Conservation (phyloP, 2,797 vertebrate genomes). For the Falco novaeseelandiae region DNA sequence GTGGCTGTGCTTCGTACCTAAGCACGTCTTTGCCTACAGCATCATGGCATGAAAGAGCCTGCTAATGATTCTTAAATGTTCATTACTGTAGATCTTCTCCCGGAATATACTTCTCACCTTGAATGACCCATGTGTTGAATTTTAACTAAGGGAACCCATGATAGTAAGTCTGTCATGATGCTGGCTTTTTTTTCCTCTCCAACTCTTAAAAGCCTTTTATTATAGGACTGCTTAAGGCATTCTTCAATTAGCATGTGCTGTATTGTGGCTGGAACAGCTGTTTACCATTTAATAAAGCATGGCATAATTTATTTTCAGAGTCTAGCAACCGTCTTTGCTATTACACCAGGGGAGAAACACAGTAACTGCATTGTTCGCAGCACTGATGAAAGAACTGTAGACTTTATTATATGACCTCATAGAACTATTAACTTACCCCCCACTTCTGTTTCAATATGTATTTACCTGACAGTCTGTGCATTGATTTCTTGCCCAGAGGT, state of each 20-base stretch:
- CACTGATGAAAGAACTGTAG: conserved; percentile 50
- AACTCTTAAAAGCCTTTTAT: conserved; percentile 81
- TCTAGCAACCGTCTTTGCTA: conserved; percentile 50
- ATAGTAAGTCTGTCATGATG: conserved; percentile 58
- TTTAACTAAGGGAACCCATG: conserved; percentile 57
- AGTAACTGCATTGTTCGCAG: conserved; percentile 37
- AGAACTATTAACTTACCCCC: conserved; percentile 54
- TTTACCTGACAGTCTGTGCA: conserved; percentile 56
- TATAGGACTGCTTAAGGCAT: conserved; percentile 75
- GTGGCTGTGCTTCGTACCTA: conserved; percentile 33
- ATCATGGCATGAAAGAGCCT: conserved; percentile 46
- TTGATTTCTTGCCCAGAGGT: conserved; percentile 44
- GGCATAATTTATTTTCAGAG: conserved; percentile 74
- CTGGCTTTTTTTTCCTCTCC: conserved; percentile 26
- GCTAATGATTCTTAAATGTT: conserved; percentile 68
- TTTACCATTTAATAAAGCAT: conserved; percentile 82
- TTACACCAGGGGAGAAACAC: conserved; percentile 48
- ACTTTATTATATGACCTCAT: conserved; percentile 60
- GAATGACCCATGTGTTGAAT: conserved; percentile 67
- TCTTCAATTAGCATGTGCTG: conserved; percentile 81
- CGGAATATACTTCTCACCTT: conserved; percentile 67
- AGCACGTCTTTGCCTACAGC: conserved; percentile 51
- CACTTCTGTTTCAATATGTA: conserved; percentile 54
- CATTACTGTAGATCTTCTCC: conserved; percentile 57
- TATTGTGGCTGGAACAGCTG: conserved; percentile 83